These are phyloP conservation scores for Pipistrellus pipistrellus DNA, from an alignment of 2,797 vertebrate species.

Conservation along the genomic window DNA sequence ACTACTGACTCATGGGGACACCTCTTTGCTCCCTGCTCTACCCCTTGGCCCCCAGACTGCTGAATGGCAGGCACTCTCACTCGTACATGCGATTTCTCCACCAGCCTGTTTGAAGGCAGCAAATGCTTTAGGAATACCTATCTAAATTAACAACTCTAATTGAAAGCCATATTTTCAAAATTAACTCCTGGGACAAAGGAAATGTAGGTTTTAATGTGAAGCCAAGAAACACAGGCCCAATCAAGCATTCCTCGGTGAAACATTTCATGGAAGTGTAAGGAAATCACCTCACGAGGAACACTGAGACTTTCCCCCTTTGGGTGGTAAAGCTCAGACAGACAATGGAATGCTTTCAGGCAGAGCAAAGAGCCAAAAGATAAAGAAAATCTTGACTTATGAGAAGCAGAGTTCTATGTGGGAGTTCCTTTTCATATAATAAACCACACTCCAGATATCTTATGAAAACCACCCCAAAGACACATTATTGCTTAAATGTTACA, in stretches of 20 bases:
- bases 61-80: neutral
- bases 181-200: constrained; percentile 62
- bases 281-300: constrained; percentile 61
- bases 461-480: constrained; percentile 66
- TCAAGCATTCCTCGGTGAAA: constrained; percentile 17
- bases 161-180: constrained; percentile 69
- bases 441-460: constrained; percentile 65
- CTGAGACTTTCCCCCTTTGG: constrained; percentile 70
- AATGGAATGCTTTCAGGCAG: constrained; percentile 54
- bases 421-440: constrained; percentile 76
- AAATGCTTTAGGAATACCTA: constrained; percentile 29
- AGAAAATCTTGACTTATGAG: constrained; percentile 63
- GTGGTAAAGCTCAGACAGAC: constrained; percentile 71
- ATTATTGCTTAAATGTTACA: constrained; percentile 68
- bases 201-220: constrained; percentile 64
- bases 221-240: constrained; percentile 65
- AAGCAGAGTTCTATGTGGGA: constrained; percentile 72
- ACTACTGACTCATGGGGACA: neutral
- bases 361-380: constrained; percentile 74
- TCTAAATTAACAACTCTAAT: constrained; percentile 52
- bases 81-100: neutral
- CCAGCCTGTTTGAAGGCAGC: neutral
- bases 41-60: neutral
- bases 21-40: neutral
- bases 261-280: constrained; percentile 40